These are phyloP conservation scores for Pseudonaja textilis DNA, from an alignment of 2,113 vertebrate genomes.

Conservation along the genomic window DNA sequence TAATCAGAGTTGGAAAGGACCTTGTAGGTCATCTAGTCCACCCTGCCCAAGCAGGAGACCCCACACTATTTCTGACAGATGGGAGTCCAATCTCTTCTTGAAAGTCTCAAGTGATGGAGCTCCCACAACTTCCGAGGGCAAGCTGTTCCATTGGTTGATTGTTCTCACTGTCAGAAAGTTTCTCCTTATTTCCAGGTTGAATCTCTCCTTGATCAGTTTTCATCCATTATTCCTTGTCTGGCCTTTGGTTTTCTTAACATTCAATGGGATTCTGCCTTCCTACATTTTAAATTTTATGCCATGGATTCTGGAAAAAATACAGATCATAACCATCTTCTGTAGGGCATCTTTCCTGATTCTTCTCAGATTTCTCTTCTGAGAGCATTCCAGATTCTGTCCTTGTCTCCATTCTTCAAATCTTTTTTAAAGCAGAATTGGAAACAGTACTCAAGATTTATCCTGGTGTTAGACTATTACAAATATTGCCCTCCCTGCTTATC, in stretches of 20 bases:
- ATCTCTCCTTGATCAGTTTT: too few species aligned
- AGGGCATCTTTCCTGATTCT: not conserved
- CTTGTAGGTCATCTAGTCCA: too few species aligned
- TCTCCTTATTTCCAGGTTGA: too few species aligned
- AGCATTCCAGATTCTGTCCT: not conserved
- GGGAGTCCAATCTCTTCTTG: too few species aligned
- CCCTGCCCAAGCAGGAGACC: too few species aligned
- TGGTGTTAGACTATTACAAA: not conserved
- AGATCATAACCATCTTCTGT: not conserved
- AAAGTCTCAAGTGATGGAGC: too few species aligned
- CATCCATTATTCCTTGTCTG: too few species aligned
- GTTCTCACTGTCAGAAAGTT: too few species aligned
- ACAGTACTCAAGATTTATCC: not conserved
- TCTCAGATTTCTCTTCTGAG: not conserved
- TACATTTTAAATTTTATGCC: not conserved
- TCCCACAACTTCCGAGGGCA: too few species aligned
- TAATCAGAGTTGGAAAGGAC: too few species aligned
- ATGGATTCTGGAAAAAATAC: not conserved
- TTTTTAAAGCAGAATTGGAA: not conserved
- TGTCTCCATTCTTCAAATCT: not conserved
- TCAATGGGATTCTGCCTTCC: not conserved
- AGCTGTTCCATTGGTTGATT: too few species aligned
- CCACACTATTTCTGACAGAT: too few species aligned
- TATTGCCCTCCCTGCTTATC: not conserved
- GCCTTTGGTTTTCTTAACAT: not conserved